These are phyloP conservation scores for Taphrorychus bicolor DNA, from an alignment of 2,888 invertebrate species.

Conservation along the genomic window DNA sequence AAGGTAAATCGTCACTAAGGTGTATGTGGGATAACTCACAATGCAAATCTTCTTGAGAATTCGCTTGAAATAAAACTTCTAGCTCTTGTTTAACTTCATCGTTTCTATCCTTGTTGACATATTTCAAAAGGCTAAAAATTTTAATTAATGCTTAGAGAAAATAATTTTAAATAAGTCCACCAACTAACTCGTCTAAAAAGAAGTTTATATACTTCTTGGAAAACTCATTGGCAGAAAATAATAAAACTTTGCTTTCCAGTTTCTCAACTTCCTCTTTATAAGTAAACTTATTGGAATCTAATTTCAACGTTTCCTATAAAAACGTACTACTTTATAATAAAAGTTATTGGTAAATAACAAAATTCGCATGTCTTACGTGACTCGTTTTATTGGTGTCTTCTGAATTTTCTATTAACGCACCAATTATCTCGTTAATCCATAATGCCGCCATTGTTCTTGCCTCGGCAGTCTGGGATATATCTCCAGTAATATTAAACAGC, in stretches of 20 bases:
- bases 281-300: background rate
- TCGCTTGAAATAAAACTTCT: conserved; percentile 25
- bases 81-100: conserved; percentile 12
- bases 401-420: background rate
- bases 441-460: conserved; percentile 47
- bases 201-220: background rate
- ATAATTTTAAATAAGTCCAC: no score
- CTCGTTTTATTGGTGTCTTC: no score
- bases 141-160: no score
- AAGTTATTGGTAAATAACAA: background rate
- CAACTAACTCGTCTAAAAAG: background rate
- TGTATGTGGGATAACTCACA: background rate
- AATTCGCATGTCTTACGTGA: background rate
- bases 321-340: no score
- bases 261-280: conserved; percentile 34
- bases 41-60: background rate
- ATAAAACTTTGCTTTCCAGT: conserved; percentile 42
- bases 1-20: background rate
- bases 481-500: conserved; percentile 44
- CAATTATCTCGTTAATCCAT: conserved; percentile 51
- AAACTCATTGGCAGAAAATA: conserved; percentile 35
- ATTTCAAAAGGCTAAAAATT: conserved; percentile 30
- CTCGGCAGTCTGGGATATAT: conserved; percentile 33
- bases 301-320: conserved; percentile 6
- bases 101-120: background rate